Conservation (phyloP, 2,797 vertebrate genomes). For the Hypotaenidia okinawae region DNA sequence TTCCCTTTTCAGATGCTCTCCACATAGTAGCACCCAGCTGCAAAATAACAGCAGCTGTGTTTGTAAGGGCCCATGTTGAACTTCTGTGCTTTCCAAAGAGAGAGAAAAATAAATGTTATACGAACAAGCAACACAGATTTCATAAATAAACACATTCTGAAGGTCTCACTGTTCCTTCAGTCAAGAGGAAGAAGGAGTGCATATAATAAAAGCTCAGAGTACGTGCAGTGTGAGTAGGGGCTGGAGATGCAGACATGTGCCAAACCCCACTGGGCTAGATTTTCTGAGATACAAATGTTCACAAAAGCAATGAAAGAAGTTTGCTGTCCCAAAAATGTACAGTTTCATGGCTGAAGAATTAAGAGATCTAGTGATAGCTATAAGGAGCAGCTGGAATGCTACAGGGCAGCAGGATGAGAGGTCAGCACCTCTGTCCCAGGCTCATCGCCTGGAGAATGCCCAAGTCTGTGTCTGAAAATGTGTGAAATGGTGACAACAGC, state of each 20-base stretch:
- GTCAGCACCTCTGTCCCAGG: neutral
- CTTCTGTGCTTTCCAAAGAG: constrained; percentile 23
- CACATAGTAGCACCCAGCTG: constrained; percentile 24
- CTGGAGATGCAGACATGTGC: neutral
- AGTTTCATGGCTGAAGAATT: neutral
- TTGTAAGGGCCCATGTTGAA: neutral
- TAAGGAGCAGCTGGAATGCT: neutral
- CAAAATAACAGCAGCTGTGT: constrained; percentile 38
- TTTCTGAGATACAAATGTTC: neutral
- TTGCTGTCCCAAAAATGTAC: neutral
- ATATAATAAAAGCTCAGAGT: neutral
- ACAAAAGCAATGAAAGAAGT: neutral
- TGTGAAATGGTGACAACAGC: neutral
- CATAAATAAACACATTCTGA: neutral
- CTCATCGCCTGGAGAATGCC: neutral
- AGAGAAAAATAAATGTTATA: neutral
- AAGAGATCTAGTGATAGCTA: neutral
- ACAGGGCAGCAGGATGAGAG: neutral
- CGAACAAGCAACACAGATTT: neutral
- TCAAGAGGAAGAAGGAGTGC: neutral
- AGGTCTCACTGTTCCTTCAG: constrained; percentile 9
- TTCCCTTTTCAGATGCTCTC: constrained; percentile 6
- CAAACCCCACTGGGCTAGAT: neutral
- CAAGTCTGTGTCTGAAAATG: neutral
- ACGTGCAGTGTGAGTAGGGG: neutral